Evolutionary conservation across 1,140 invertebrate species (phyloP).

Genomic region (Ceratosolen fusciceps): DNA sequence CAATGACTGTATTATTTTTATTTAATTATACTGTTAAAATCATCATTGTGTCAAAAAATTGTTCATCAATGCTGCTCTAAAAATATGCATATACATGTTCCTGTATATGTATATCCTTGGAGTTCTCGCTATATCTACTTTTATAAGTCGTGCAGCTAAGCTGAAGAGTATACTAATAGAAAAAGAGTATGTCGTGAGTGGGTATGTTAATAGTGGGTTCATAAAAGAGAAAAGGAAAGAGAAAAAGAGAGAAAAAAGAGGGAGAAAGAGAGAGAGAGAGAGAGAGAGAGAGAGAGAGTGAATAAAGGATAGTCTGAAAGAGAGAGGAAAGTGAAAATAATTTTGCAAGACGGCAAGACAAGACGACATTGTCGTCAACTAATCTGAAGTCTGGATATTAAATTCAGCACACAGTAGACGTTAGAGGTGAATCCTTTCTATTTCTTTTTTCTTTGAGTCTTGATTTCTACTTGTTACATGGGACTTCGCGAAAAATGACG

Average conservation of each 20-base stretch:
- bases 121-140: background rate
- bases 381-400: background rate
- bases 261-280: background rate
- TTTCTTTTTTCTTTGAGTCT: background rate
- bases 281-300: conserved; percentile 1
- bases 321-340: background rate
- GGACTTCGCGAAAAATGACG: conserved; percentile 57
- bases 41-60: background rate
- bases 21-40: background rate
- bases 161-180: background rate
- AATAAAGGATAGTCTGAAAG: too few species aligned
- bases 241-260: background rate
- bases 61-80: background rate
- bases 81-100: background rate
- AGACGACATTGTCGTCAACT: background rate
- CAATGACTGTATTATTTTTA: background rate
- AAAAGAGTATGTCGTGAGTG: too few species aligned
- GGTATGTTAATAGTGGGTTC: too few species aligned
- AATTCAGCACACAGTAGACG: background rate
- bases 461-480: background rate
- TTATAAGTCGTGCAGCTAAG: conserved; percentile 4
- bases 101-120: background rate
- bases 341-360: background rate
- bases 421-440: conserved; percentile 5
- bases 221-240: too few species aligned